A percentile compares a stretch with the other conserved stretches of the same genome.
These are phyloP conservation scores for Staurois parvus DNA, from an alignment of 2,797 vertebrate genomes.

Conservation along the genomic window DNA sequence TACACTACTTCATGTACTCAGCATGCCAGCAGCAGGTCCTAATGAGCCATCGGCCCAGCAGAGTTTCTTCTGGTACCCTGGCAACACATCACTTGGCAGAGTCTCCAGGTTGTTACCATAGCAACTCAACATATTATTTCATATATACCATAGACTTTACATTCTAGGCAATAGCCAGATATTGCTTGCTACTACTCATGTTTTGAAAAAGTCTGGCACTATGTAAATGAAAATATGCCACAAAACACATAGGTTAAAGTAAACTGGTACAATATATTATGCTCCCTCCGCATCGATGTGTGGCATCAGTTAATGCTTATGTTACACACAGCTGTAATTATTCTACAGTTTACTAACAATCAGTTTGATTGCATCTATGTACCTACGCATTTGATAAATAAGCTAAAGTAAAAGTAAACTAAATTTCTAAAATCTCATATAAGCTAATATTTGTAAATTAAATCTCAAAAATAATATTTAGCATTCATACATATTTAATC, in stretches of 20 bases:
- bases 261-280: neutral
- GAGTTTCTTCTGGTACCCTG: slow-evolving; percentile 20
- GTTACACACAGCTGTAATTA: neutral
- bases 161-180: neutral
- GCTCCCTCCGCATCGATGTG: neutral
- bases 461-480: no score
- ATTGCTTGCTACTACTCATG: neutral
- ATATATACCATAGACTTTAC: slow-evolving; percentile 8
- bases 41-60: slow-evolving; percentile 21
- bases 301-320: neutral
- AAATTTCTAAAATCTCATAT: no score
- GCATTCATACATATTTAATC: no score
- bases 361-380: no score
- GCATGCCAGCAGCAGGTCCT: slow-evolving; percentile 9
- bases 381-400: no score
- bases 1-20: neutral
- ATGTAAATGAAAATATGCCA: neutral
- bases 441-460: no score
- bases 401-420: no score
- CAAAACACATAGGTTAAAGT: neutral
- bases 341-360: neutral
- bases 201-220: slow-evolving; percentile 1
- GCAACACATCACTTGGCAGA: slow-evolving; percentile 34
- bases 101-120: slow-evolving; percentile 18
- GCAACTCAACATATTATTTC: neutral